A percentile compares a stretch with the other conserved stretches of the same genome.
Evolutionary conservation across 2,113 vertebrate genomes (phyloP).

Genomic region (Aphyosemion australe): DNA sequence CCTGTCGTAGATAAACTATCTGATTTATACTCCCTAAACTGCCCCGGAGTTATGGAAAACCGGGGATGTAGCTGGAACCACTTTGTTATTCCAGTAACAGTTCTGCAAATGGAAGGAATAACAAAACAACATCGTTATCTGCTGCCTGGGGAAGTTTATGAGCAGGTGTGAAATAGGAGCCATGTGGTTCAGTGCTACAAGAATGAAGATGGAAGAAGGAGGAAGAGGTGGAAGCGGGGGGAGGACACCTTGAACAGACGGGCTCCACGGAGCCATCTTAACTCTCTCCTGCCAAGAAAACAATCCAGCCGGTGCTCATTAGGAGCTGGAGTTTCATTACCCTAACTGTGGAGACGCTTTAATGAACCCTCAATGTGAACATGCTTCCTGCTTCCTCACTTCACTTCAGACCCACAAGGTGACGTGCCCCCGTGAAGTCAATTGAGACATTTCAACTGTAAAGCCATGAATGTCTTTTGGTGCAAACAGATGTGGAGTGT

Average conservation of each 20-base stretch:
- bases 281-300: constrained; percentile 61
- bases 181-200: constrained; percentile 34
- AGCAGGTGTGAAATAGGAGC: constrained; percentile 67
- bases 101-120: constrained; percentile 49
- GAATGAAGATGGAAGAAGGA: constrained; percentile 47
- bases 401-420: constrained; percentile 58
- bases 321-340: constrained; percentile 75
- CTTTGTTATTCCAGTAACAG: constrained; percentile 56
- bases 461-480: constrained; percentile 26
- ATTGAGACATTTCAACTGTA: constrained; percentile 45
- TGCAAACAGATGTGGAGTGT: constrained; percentile 18
- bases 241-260: constrained; percentile 27
- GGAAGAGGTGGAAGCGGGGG: constrained; percentile 18
- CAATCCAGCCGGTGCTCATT: constrained; percentile 74
- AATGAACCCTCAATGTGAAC: constrained; percentile 72
- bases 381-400: constrained; percentile 64
- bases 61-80: constrained; percentile 46
- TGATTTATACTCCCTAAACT: constrained; percentile 20
- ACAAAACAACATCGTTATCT: constrained; percentile 70
- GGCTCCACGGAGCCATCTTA: constrained; percentile 47
- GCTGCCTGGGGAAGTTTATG: constrained; percentile 63
- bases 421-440: constrained; percentile 38
- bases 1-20: constrained; percentile 12
- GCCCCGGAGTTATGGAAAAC: constrained; percentile 25
- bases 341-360: constrained; percentile 59